Evolutionary conservation across 1,140 invertebrate species (phyloP).

Genomic region (Drosophila ficusphila): DNA sequence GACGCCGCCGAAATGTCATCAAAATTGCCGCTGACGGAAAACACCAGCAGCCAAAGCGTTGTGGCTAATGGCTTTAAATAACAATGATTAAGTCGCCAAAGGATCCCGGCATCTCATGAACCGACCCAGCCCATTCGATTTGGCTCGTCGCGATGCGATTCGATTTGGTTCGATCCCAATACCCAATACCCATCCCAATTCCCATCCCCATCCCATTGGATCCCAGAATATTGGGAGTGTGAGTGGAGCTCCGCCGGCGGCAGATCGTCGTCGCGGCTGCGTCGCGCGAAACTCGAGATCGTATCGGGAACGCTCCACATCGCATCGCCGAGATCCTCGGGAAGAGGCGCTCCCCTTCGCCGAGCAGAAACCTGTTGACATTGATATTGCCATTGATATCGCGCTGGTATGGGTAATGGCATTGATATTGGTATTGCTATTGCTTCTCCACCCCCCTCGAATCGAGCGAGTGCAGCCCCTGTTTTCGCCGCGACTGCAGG

Average conservation of each 20-base stretch:
- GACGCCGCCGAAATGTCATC: conserved; percentile 68
- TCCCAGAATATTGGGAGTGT: conserved; percentile 8
- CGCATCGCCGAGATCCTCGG: conserved; percentile 33
- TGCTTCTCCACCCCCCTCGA: conserved; percentile 24
- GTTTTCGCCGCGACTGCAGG: conserved; percentile 6
- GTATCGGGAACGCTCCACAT: conserved; percentile 34
- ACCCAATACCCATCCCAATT: background rate
- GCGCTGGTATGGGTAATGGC: conserved; percentile 50
- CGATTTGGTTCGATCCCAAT: background rate
- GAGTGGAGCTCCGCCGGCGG: conserved; percentile 45
- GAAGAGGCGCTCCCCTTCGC: conserved; percentile 14
- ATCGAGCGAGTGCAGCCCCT: background rate
- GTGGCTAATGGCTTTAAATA: conserved; percentile 75
- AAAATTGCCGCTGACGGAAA: conserved; percentile 68
- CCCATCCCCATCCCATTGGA: background rate
- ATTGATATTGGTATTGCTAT: conserved; percentile 70
- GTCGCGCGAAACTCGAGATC: conserved; percentile 55
- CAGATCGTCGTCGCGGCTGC: conserved; percentile 30
- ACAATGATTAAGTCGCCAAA: conserved; percentile 73
- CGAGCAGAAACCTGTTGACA: conserved; percentile 65
- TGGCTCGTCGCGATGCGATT: too few relatives aligned
- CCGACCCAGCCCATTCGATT: background rate
- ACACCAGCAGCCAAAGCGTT: conserved; percentile 68
- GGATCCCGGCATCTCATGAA: conserved; percentile 20
- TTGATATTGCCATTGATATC: conserved; percentile 67